These are phyloP conservation scores for Electrona antarctica DNA, from an alignment of 2,113 vertebrate species.

Conservation along the genomic window DNA sequence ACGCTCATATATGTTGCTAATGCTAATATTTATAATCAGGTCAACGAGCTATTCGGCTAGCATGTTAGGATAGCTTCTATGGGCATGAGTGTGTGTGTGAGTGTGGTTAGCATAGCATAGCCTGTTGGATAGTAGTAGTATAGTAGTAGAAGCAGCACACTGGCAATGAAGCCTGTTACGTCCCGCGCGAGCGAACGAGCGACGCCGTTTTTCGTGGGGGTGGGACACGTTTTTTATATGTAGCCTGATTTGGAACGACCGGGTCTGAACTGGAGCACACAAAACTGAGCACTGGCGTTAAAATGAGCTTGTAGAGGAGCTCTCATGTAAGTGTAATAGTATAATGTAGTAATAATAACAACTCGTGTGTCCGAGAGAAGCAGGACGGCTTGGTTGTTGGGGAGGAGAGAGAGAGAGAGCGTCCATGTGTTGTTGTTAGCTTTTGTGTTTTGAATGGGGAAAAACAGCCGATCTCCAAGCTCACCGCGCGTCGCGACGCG, in stretches of 20 bases:
- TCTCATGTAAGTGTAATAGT: slow-evolving; percentile 1
- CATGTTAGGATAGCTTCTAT: slow-evolving; percentile 61
- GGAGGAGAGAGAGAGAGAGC: slow-evolving; percentile 1
- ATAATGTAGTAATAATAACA: too few relatives aligned
- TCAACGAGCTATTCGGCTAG: slow-evolving; percentile 49
- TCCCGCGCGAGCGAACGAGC: too few relatives aligned
- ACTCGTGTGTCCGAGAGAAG: too few relatives aligned
- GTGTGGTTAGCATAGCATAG: slow-evolving; percentile 52
- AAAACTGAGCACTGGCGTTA: slow-evolving; percentile 11
- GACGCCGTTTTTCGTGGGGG: too few relatives aligned
- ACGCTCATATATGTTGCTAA: slow-evolving; percentile 29
- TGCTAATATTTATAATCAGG: slow-evolving; percentile 55
- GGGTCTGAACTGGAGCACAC: background rate
- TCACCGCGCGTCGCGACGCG: too few relatives aligned
- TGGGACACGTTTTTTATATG: too few relatives aligned
- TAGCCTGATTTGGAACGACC: too few relatives aligned
- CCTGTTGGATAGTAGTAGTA: slow-evolving; percentile 22
- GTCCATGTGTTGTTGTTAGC: slow-evolving; percentile 52
- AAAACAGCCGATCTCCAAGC: too few relatives aligned
- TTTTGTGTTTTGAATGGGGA: slow-evolving; percentile 67
- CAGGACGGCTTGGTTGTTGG: too few relatives aligned
- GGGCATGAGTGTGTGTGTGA: slow-evolving; percentile 29
- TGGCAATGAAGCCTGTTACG: too few relatives aligned
- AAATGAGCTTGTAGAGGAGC: background rate
- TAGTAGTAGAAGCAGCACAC: too few relatives aligned